Conservation (phyloP, 92 coral and sea anemone genomes). For the Ricordea florida region DNA sequence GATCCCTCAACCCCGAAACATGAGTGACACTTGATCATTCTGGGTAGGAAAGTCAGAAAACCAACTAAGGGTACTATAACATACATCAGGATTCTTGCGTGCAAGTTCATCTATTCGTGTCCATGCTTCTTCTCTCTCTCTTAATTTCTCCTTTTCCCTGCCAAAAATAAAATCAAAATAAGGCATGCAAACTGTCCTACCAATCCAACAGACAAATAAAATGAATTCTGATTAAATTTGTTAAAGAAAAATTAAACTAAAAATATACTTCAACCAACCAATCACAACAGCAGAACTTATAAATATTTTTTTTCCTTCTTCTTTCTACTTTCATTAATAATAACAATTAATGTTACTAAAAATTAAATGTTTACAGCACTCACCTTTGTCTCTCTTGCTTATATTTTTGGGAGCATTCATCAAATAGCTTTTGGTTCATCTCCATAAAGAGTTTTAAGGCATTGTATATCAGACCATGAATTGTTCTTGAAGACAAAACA, state of each 20-base stretch:
- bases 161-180: not conserved
- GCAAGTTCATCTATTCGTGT: slow-evolving; percentile 78
- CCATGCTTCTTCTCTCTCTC: slow-evolving; percentile 96
- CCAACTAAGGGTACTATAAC: not conserved
- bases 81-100: slow-evolving; percentile 81
- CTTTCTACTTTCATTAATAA: not conserved
- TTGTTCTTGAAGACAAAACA: slow-evolving; percentile 75
- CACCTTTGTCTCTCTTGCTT: slow-evolving; percentile 89
- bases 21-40: no score
- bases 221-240: not conserved
- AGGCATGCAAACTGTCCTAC: not conserved
- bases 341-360: not conserved
- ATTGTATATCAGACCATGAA: slow-evolving; percentile 96
- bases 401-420: slow-evolving; percentile 96
- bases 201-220: not conserved
- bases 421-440: slow-evolving; percentile 97
- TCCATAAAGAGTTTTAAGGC: slow-evolving; percentile 98
- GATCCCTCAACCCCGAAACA: no score
- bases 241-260: not conserved
- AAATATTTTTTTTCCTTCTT: not conserved
- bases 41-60: not conserved
- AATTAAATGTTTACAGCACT: not conserved
- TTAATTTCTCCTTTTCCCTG: slow-evolving; percentile 88
- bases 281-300: no score
- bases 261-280: not conserved